A percentile compares a stretch with the other conserved stretches of the same genome.
phyloP scores from a whole-genome alignment of 2,888 invertebrate genomes.

The Dasypogon diadema region DNA sequence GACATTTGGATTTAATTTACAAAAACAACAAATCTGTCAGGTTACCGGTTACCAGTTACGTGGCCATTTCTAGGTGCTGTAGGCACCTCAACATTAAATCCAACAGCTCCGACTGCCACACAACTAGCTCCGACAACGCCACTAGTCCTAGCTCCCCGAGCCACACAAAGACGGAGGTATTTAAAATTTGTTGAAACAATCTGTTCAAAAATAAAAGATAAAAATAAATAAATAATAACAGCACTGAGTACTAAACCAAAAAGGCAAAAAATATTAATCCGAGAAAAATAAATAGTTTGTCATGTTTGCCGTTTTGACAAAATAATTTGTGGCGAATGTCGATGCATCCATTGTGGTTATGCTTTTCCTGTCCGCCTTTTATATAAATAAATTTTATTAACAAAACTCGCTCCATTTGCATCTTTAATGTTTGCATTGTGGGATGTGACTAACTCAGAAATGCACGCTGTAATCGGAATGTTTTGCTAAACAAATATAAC shows the following conservation, averaged over 20 bases:
- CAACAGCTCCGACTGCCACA: conserved; percentile 72
- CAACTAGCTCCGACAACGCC: conserved; percentile 62
- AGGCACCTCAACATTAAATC: conserved; percentile 71
- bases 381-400: background rate
- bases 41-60: conserved; percentile 82
- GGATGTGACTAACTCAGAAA: conserved; percentile 41
- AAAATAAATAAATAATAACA: conserved; percentile 2
- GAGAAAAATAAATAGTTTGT: background rate
- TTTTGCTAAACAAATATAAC: conserved; percentile 2
- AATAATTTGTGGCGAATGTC: conserved; percentile 50
- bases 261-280: conserved; percentile 29
- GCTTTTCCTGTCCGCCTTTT: conserved; percentile 20
- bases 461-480: conserved; percentile 44
- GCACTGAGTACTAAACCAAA: conserved; percentile 2
- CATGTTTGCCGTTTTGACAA: conserved; percentile 43
- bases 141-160: conserved; percentile 79
- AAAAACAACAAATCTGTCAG: conserved; percentile 66
- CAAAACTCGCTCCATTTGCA: conserved; percentile 10
- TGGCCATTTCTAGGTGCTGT: conserved; percentile 80
- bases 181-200: conserved; percentile 56
- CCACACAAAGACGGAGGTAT: conserved; percentile 82
- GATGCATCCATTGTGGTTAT: conserved; percentile 45
- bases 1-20: conserved; percentile 20
- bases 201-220: conserved; percentile 44
- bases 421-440: conserved; percentile 44